Conservation (phyloP, 2,888 invertebrate genomes). For the Homarus gammarus region DNA sequence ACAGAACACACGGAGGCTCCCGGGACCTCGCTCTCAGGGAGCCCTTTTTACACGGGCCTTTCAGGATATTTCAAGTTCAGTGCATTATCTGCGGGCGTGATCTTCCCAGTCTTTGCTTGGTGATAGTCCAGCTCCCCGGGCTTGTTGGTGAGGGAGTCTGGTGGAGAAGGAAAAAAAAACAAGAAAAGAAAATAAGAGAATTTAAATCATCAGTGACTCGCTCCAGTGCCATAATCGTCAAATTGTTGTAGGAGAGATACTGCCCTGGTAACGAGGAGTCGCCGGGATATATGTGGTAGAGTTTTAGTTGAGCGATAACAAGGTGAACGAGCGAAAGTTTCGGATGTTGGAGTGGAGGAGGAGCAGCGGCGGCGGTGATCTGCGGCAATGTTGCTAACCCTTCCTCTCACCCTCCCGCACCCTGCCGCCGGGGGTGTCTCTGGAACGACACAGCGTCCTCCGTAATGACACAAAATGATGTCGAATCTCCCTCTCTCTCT, state of each 20-base stretch:
- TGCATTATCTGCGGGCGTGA: slow-evolving; percentile 48
- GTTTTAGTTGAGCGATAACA: slow-evolving; percentile 34
- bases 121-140: background rate
- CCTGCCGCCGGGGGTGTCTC: slow-evolving; percentile 16
- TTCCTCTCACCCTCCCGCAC: slow-evolving; percentile 14
- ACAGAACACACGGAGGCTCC: slow-evolving; percentile 54
- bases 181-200: background rate
- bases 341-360: background rate
- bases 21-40: slow-evolving; percentile 32
- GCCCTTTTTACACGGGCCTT: slow-evolving; percentile 44
- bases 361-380: slow-evolving; percentile 16
- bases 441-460: slow-evolving; percentile 20
- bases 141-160: background rate
- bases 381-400: slow-evolving; percentile 43
- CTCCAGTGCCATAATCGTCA: slow-evolving; percentile 30
- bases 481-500: slow-evolving; percentile 12
- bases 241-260: slow-evolving; percentile 7
- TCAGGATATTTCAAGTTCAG: slow-evolving; percentile 63
- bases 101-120: slow-evolving; percentile 26
- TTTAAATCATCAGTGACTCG: slow-evolving; percentile 4
- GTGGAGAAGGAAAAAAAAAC: background rate
- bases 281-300: background rate
- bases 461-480: slow-evolving; percentile 34
- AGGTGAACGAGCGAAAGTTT: slow-evolving; percentile 32
- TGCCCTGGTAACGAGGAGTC: background rate